Evolutionary conservation across 2,113 vertebrate genomes (phyloP), one percentile per base, ranked within the genome.

Genomic region (Hystrix brachyura): DNA sequence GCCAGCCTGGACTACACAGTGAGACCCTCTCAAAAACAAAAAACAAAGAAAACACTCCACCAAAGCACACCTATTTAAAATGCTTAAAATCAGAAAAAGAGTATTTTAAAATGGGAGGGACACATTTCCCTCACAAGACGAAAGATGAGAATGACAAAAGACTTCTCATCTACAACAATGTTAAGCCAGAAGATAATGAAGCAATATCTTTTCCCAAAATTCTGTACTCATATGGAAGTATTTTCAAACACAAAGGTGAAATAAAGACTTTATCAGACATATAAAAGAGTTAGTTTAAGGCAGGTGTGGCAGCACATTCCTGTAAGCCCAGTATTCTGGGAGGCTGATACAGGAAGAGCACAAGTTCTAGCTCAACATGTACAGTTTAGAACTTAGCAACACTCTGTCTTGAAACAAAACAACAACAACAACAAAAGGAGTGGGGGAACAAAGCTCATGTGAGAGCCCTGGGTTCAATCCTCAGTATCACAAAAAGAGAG

Each of bases 111-210:
- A 29, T 57, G 21, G 25, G n/a, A 93, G 46, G 93, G 57, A 93
- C 23, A 59, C 11, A 90, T 71, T 86, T 71, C 11, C 57, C 57
- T 79, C 18, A 9, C 0, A 88, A 9, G 38, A 80, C 18, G 9
- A 90, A 15, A 67, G 17, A 21, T 48, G n/a, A 60, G 23, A 92
- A 94, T 72, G 62, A 71, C 32, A 78, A n/a, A 29, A 91, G 55
- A 72, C n/a, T 53, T 80, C 48, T 87, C 57, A 72, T 25, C 72
- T 86, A 48, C 86, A 94, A 86, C 46, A 90, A 91, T 74, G 38
- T 32, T 48, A 82, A 83, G 25, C n/a, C 71, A 86, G 21, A n/a
- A 69, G 64, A 80, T 14, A 65, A n/a, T 17, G 21, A 51, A 86
- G 46, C 38, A 64, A 59, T 6, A 51, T 19, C 34, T 78, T 60